Evolutionary conservation across 2,888 invertebrate genomes (phyloP).

Genomic region (Escarpia spicata): DNA sequence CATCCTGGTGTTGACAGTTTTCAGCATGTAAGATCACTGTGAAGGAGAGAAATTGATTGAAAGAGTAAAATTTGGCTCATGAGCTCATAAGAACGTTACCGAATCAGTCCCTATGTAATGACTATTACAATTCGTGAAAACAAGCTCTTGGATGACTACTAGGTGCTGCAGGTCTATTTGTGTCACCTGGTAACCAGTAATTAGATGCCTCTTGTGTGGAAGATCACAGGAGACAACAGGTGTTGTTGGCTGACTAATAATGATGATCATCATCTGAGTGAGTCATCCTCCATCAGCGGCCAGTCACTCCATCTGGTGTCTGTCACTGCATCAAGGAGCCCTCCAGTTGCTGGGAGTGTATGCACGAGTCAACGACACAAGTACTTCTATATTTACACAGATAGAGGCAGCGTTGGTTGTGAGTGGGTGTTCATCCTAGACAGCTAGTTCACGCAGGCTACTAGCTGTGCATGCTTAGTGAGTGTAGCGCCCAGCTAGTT

Average conservation of each 20-base stretch:
- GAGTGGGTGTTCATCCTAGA: not conserved
- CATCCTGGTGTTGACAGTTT: no score
- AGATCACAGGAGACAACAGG: not conserved
- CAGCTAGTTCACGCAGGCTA: not conserved
- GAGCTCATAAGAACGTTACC: no score
- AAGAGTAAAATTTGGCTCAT: no score
- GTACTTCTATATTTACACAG: constrained; percentile 3
- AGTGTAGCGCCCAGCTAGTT: not conserved
- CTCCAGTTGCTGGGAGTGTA: not conserved
- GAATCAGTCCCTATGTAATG: no score
- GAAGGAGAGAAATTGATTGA: no score
- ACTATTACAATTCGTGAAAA: not conserved
- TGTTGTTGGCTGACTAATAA: not conserved
- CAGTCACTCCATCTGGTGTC: not conserved
- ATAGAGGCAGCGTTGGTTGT: not conserved
- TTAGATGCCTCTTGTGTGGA: not conserved
- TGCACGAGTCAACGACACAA: not conserved
- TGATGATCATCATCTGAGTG: not conserved
- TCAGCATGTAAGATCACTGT: no score
- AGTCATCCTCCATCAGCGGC: not conserved
- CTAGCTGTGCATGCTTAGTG: not conserved
- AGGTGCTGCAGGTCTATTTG: not conserved
- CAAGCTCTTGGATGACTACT: not conserved
- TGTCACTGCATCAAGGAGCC: not conserved
- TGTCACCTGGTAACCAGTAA: not conserved